Conservation (phyloP, 2,113 vertebrate genomes). For the Sebastes fasciatus region DNA sequence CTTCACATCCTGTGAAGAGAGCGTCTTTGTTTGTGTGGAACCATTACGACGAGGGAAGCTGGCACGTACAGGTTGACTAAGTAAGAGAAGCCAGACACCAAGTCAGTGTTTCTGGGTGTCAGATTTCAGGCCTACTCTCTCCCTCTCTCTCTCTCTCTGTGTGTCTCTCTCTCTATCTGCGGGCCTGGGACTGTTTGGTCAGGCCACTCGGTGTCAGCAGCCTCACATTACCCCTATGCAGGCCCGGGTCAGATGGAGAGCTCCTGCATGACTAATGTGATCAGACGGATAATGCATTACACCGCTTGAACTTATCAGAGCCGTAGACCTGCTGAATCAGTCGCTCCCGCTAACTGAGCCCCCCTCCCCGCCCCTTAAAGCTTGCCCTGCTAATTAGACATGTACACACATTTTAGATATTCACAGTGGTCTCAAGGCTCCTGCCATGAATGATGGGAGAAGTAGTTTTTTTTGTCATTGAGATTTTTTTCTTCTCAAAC, state of each 20-base stretch:
- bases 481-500: too few species aligned
- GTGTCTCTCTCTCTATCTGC: slow-evolving; percentile 37
- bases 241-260: slow-evolving; percentile 76
- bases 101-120: slow-evolving; percentile 81
- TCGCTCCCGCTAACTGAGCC: slow-evolving; percentile 52
- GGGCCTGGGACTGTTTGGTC: slow-evolving; percentile 70
- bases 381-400: slow-evolving; percentile 52
- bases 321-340: slow-evolving; percentile 78
- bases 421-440: slow-evolving; percentile 16
- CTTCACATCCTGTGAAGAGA: slow-evolving; percentile 73
- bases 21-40: slow-evolving; percentile 76
- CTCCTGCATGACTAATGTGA: slow-evolving; percentile 81
- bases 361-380: not conserved
- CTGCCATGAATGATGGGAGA: not conserved
- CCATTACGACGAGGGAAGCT: slow-evolving; percentile 69
- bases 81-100: slow-evolving; percentile 82
- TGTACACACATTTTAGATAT: slow-evolving; percentile 41
- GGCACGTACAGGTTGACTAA: slow-evolving; percentile 81
- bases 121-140: slow-evolving; percentile 75
- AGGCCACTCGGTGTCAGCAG: slow-evolving; percentile 74
- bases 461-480: not conserved
- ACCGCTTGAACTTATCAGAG: slow-evolving; percentile 79
- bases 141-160: slow-evolving; percentile 28
- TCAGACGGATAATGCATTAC: slow-evolving; percentile 79
- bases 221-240: slow-evolving; percentile 75